Evolutionary conservation across 1,140 invertebrate genomes (phyloP), one percentile per base, ranked within the genome.

Genomic region (Psix sp.): DNA sequence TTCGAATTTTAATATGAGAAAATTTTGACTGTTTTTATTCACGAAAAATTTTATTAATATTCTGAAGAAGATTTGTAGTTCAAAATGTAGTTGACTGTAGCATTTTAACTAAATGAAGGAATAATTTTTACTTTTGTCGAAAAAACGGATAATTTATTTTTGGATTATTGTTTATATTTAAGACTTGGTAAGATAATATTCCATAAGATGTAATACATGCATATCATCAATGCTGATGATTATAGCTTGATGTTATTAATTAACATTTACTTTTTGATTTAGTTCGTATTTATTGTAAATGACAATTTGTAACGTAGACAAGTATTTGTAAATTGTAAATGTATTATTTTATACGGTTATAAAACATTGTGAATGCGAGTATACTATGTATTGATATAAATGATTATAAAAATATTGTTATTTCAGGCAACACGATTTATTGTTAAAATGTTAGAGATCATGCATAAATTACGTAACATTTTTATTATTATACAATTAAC

Each of bases 361-460:
- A 38, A 59, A 59, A 42, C 45, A 54, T 43, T 73, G 42, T 65
- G 39, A 63, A 76, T 73, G 39, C 29, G 13, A 40, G 67, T 62
- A 68, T 76, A 71, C 54, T 46, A 49, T 60, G 49, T 65, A 62
- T 48, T 45, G 52, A 62, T 46, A 67, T 52, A 72, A 73, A 60
- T 73, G 65, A 77, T 57, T 57, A 67, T 40, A 48, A 63, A 59
- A 54, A 70, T 56, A 71, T 77, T 81, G 77, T 80, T 82, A 72
- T 49, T 70, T 75, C 54, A 62, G 56, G 17, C 66, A 76, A 70
- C 63, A 77, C 74, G 77, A 74, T 74, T 56, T 72, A 51, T 77
- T 81, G 76, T 80, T 80, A 65, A 77, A 57, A 67, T 33, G 62
- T 71, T 68, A 11, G 43, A 49, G 36, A 46, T 52, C 52, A 73